Evolutionary conservation across 30 jellyfish, hydroid and myxozoan species (phyloP).

Genomic region (Pelagia noctiluca): DNA sequence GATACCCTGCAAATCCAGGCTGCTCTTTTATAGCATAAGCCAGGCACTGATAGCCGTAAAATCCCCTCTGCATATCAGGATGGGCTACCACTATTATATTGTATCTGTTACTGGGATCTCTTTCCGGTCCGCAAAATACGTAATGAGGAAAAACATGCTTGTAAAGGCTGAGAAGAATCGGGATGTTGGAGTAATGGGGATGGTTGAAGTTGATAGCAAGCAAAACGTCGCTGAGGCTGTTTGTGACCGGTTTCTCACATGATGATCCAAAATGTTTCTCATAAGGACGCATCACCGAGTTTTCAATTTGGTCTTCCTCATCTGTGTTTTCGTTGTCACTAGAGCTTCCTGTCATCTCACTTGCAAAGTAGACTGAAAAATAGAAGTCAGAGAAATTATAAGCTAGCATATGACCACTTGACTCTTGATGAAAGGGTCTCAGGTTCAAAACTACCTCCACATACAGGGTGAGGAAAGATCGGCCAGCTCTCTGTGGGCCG

Average conservation of each 20-base stretch:
- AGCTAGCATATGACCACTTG: too few relatives aligned
- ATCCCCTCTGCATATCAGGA: constrained; percentile 61
- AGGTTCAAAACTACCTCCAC: too few relatives aligned
- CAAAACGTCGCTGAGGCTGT: constrained; percentile 28
- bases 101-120: constrained; percentile 56
- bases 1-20: constrained; percentile 75
- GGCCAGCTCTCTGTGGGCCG: too few relatives aligned
- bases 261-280: constrained; percentile 35
- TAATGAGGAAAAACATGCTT: constrained; percentile 54
- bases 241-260: constrained; percentile 47
- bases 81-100: constrained; percentile 51
- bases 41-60: constrained; percentile 74
- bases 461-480: too few relatives aligned
- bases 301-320: constrained; percentile 8
- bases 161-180: constrained; percentile 30
- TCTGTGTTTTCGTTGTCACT: neutral
- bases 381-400: too few relatives aligned
- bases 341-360: neutral
- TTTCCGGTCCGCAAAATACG: constrained; percentile 69
- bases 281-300: constrained; percentile 54
- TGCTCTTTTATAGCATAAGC: constrained; percentile 46
- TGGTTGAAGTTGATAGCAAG: constrained; percentile 60
- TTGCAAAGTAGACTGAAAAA: constrained; percentile 31
- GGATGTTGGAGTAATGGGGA: constrained; percentile 49
- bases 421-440: too few relatives aligned